These are phyloP conservation scores for Drosophila burlai DNA, from an alignment of 1,140 invertebrate species.

Conservation along the genomic window DNA sequence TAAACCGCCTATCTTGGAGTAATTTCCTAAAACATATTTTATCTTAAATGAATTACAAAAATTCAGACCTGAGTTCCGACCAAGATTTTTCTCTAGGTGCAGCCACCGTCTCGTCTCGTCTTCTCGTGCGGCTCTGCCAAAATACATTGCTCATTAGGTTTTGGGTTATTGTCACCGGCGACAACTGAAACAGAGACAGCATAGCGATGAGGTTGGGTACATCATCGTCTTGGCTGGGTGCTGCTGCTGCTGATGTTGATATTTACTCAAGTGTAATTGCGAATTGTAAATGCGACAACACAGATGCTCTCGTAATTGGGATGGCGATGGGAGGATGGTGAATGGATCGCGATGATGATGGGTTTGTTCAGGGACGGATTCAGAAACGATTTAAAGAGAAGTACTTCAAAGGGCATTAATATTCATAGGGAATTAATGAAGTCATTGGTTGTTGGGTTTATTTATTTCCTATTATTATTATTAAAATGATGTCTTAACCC, in stretches of 20 bases:
- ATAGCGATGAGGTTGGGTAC: slow-evolving; percentile 36
- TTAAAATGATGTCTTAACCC: too few species aligned
- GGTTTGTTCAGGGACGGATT: slow-evolving; percentile 2
- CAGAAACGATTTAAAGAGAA: not conserved
- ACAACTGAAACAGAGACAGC: slow-evolving; percentile 5
- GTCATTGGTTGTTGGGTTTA: too few species aligned
- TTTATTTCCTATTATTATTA: too few species aligned
- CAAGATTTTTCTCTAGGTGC: slow-evolving; percentile 5
- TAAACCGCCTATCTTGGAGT: too few species aligned
- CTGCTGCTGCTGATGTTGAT: slow-evolving; percentile 67
- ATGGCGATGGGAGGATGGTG: slow-evolving; percentile 45
- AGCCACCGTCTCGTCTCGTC: not conserved
- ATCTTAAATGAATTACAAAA: too few species aligned
- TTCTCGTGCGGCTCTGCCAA: slow-evolving; percentile 20
- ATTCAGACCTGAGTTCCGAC: too few species aligned
- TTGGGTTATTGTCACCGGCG: slow-evolving; percentile 53
- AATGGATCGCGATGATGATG: slow-evolving; percentile 31
- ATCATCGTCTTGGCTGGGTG: slow-evolving; percentile 46
- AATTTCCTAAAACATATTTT: too few species aligned
- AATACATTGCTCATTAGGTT: slow-evolving; percentile 78
- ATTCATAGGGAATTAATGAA: too few species aligned
- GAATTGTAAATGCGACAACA: slow-evolving; percentile 82
- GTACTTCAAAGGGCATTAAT: too few species aligned
- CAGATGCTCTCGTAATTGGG: slow-evolving; percentile 79
- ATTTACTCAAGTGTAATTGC: slow-evolving; percentile 83